Evolutionary conservation across 2,888 invertebrate genomes (phyloP), one percentile per base, ranked within the genome.

Genomic region (Amorpha juglandis): DNA sequence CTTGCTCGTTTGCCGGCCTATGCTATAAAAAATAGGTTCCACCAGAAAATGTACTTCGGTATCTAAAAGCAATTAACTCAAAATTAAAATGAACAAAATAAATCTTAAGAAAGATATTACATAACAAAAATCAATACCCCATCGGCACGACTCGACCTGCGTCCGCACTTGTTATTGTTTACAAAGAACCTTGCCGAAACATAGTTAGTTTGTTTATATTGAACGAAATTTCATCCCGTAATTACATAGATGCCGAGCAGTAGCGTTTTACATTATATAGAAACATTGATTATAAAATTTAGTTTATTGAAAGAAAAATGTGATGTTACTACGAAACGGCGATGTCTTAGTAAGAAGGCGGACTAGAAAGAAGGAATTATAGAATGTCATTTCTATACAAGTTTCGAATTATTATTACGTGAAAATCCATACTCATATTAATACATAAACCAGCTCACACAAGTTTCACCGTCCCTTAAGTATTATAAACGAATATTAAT

Each of bases 141-240:
- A 16, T 11, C 50, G 53, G 53, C 8, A 53, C 53, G 75, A 78
- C 69, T 72, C 75, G 68, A 73, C 71, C 71, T 73, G 68, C 63
- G 70, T 64, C 58, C 66, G 74, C 73, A 76, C 74, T 80, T 84
- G 81, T 82, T 83, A 77, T 84, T 85, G 82, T 86, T 86, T 84
- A 79, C 72, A 68, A 71, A 80, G 73, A 74, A 77, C 75, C 78
- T 68, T 70, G 74, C 71, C 68, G 78, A 78, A 80, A 74, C 80
- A 75, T 50, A 48, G 64, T 67, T 77, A 75, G 72, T 74, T 82
- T 84, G 80, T 84, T 86, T 84, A 81, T 75, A 75, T 73, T 78
- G 71, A 76, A 78, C 77, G 69, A 76, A 81, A 81, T 75, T 81
- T 68, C 66, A 70, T 71, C 75, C 71, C 35, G 14, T 48, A 12